phyloP scores from a whole-genome alignment of 2,113 vertebrate genomes.

The Eidolon helvum region DNA sequence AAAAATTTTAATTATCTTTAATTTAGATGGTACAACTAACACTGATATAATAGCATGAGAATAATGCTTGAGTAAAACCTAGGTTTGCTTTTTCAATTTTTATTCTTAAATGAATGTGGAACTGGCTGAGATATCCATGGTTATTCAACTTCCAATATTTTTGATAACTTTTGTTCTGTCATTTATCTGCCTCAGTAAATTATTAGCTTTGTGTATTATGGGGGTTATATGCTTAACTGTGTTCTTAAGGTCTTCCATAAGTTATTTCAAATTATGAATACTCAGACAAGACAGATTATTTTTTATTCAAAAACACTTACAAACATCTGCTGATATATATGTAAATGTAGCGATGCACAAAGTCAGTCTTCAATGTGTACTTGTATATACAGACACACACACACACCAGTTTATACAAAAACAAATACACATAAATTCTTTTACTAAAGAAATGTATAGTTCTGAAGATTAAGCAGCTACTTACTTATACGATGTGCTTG shows the following conservation, averaged over 20 bases:
- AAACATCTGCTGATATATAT: neutral
- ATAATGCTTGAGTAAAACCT: neutral
- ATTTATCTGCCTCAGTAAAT: neutral
- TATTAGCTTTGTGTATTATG: neutral
- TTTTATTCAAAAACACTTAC: conserved; percentile 3
- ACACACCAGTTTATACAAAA: neutral
- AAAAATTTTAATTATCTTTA: conserved; percentile 55
- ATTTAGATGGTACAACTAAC: conserved; percentile 5
- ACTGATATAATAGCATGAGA: neutral
- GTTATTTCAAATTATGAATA: neutral
- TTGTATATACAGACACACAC: neutral
- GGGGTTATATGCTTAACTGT: neutral
- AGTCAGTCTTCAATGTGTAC: neutral
- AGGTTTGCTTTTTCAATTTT: neutral
- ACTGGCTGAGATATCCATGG: neutral
- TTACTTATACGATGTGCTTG: neutral
- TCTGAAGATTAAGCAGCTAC: neutral
- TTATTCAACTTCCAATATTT: neutral
- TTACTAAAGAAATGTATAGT: neutral
- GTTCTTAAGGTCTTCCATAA: neutral
- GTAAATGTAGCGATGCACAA: neutral
- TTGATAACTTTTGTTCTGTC: neutral
- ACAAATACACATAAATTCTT: neutral
- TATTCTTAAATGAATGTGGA: neutral
- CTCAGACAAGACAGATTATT: neutral